phyloP scores from a whole-genome alignment of 2,113 vertebrate genomes.

The Phalacrocorax brasilianus region DNA sequence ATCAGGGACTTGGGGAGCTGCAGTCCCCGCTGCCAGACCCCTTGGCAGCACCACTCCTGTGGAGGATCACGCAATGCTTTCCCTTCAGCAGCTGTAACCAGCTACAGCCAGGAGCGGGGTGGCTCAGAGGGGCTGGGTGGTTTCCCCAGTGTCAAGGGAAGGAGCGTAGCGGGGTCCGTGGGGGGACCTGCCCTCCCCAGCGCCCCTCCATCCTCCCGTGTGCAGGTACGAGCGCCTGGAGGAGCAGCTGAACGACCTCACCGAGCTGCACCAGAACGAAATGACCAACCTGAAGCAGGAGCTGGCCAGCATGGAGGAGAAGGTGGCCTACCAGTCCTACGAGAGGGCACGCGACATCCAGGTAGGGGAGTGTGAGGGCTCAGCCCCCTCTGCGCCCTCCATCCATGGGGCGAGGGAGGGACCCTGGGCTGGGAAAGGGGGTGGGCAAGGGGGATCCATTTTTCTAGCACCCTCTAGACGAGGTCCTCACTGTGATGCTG shows the following conservation, averaged over 20 bases:
- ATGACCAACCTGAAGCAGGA: slow-evolving; percentile 99
- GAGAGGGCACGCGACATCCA: slow-evolving; percentile 97
- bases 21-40: background rate
- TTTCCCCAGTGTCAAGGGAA: background rate
- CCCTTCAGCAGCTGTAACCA: background rate
- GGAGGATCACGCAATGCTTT: background rate
- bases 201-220: background rate
- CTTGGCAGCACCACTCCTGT: background rate
- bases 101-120: rapidly evolving
- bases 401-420: rapidly evolving
- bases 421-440: background rate
- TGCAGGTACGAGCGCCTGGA: slow-evolving; percentile 93
- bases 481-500: background rate
- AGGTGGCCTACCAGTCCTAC: slow-evolving; percentile 98
- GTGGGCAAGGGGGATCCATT: background rate
- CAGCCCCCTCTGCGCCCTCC: background rate
- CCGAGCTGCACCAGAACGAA: slow-evolving; percentile 97
- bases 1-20: background rate
- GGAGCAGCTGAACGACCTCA: slow-evolving; percentile 96
- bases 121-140: rapidly evolving
- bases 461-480: background rate
- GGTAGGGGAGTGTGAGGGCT: slow-evolving; percentile 65
- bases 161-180: rapidly evolving
- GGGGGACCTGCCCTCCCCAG: background rate
- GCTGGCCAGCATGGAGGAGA: slow-evolving; percentile 99